These are phyloP conservation scores for Drosophila pseudoobscura DNA, from an alignment of 1,140 invertebrate genomes.

Conservation along the genomic window DNA sequence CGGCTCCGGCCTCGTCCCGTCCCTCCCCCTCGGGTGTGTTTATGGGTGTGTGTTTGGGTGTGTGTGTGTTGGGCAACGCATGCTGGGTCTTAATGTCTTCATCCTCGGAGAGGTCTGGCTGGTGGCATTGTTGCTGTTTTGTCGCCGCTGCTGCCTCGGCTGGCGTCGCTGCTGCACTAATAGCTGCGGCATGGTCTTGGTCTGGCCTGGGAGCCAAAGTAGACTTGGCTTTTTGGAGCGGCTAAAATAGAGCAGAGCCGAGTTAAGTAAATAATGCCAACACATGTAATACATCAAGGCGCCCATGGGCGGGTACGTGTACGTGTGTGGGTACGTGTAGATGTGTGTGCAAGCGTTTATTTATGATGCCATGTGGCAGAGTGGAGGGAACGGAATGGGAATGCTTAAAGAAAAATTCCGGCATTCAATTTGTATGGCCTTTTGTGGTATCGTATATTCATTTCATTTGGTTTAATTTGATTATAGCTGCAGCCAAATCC, in stretches of 20 bases:
- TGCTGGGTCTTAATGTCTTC: slow-evolving; percentile 78
- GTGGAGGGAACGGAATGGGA: slow-evolving; percentile 1
- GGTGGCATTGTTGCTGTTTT: slow-evolving; percentile 43
- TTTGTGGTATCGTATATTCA: slow-evolving; percentile 31
- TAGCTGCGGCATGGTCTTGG: slow-evolving; percentile 51
- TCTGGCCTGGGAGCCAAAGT: slow-evolving; percentile 38
- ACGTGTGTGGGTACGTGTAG: slow-evolving; percentile 14
- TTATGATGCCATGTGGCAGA: slow-evolving; percentile 51
- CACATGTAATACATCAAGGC: slow-evolving; percentile 78
- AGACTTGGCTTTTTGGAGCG: slow-evolving; percentile 77
- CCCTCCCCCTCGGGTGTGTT: slow-evolving; percentile 3
- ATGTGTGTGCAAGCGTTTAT: slow-evolving; percentile 38
- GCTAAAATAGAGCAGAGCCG: slow-evolving; percentile 74
- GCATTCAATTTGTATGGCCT: slow-evolving; percentile 53
- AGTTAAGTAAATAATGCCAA: slow-evolving; percentile 82
- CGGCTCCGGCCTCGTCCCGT: neutral
- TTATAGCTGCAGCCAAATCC: slow-evolving; percentile 35
- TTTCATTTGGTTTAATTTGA: slow-evolving; percentile 73
- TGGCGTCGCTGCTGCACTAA: slow-evolving; percentile 62
- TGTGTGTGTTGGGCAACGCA: slow-evolving; percentile 57
- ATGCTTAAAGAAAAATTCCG: slow-evolving; percentile 44
- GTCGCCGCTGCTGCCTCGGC: slow-evolving; percentile 19
- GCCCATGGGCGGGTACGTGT: slow-evolving; percentile 21
- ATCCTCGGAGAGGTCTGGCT: slow-evolving; percentile 52
- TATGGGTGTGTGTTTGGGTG: slow-evolving; percentile 9